Evolutionary conservation across 2,113 vertebrate species (phyloP), one percentile per base, ranked within the genome.

Genomic region (Porphyrio hochstetteri): DNA sequence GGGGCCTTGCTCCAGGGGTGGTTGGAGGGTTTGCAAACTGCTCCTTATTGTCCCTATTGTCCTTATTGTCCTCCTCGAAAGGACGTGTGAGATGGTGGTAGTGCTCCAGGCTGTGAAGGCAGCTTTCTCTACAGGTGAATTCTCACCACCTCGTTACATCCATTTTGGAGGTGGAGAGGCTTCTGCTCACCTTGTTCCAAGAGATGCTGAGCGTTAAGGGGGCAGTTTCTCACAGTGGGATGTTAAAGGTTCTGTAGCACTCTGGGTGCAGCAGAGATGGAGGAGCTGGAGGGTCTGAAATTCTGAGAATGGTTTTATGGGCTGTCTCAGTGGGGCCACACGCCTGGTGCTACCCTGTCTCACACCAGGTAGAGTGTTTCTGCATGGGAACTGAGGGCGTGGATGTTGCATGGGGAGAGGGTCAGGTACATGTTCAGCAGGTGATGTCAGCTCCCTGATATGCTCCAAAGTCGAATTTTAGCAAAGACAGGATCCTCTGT

Each of bases 391-490:
- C 19, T 14, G 56, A 5, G 55, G 44, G 4, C 48, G 52, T 3
- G 36, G 20, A 13, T 24, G 15, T 3, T 5, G 2, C 0, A 1
- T 2, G 3, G 42, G 36, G 28, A 61, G 20, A 25, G 56, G 56
- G 38, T 5, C 1, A 0, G 25, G 35, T 27, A 1, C 65, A 46
- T 50, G 42, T 53, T 92, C 46, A n/a, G 77, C 46, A 44, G 82
- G 25, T 60, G 36, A 13, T 23, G 16, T 40, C 1, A 0, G 33
- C 82, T 70, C 36, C 71, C 61, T 0, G 0, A 5, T 71, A 7
- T 1, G 0, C 28, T 76, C 53, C 44, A 4, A 29, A 33, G 85
- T 9, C 44, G 42, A 86, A 53, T 88, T 84, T 55, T 61, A 75
- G n/a, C 55, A 86, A 63, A 86, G 88, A 1, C 0, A 0, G 63